Evolutionary conservation across 2,797 vertebrate species (phyloP).

Genomic region (Moxostoma hubbsi): DNA sequence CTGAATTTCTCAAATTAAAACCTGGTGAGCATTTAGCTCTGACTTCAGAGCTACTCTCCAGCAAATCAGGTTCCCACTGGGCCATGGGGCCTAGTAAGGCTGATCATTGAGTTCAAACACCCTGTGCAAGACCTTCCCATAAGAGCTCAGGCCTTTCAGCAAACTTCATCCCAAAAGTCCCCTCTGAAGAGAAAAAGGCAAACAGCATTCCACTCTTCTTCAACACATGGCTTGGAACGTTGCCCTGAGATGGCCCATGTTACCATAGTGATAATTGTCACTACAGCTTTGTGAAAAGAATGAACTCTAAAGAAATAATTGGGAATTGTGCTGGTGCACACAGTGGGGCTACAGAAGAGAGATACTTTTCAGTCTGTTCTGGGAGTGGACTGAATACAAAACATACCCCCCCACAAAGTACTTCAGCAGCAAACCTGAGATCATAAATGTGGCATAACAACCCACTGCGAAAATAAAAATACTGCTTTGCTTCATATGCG

Average conservation of each 20-base stretch:
- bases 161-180: slow-evolving; percentile 73
- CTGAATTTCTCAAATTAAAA: too few species aligned
- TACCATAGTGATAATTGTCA: slow-evolving; percentile 27
- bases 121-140: slow-evolving; percentile 48
- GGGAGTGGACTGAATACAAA: neutral
- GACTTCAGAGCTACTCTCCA: neutral
- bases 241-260: slow-evolving; percentile 23
- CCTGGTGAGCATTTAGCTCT: neutral
- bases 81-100: neutral
- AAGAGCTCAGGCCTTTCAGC: slow-evolving; percentile 69
- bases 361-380: neutral
- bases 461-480: neutral
- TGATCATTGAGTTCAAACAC: slow-evolving; percentile 51
- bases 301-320: slow-evolving; percentile 44
- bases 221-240: slow-evolving; percentile 38
- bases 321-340: neutral
- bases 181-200: slow-evolving; percentile 46
- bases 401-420: slow-evolving; percentile 5
- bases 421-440: slow-evolving; percentile 22
- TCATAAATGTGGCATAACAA: too few species aligned
- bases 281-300: slow-evolving; percentile 23
- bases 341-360: slow-evolving; percentile 4
- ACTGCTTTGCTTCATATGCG: neutral
- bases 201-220: neutral
- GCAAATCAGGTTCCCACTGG: neutral